Base-by-base conservation (phyloP, 2,888 invertebrate genomes). In the Folsomia candida region DNA sequence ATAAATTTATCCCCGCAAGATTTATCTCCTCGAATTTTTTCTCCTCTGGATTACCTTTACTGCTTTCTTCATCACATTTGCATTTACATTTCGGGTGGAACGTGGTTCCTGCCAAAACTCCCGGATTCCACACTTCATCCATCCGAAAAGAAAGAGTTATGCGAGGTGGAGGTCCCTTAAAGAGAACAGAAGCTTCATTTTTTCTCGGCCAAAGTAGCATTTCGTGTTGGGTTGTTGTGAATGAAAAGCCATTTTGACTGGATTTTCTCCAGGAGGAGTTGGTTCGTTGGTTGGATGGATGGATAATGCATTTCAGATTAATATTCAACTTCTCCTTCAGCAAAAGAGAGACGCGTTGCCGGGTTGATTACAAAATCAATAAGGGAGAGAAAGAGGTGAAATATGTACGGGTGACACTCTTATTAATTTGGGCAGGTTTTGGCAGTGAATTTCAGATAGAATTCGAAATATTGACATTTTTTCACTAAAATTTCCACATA, bases 351-450 rank as follows among this genome's bases (percentile, higher is more conserved):
- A 64, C 68, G 61, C 75, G n/a, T n/a, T n/a, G n/a, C n/a, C n/a
- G n/a, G n/a, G 69, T 75, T 78, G 78, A 78, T 78, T 78, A 78
- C 78, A 78, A 78, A 78, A 78, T 78, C 78, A 70, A 78, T 78
- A 76, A 57, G 69, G 51, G 61, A 11, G 20, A n/a, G n/a, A n/a
- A n/a, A n/a, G n/a, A n/a, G n/a, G n/a, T n/a, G n/a, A n/a, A n/a
- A n/a, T n/a, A n/a, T n/a, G n/a, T n/a, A n/a, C n/a, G n/a, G n/a
- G n/a, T n/a, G n/a, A n/a, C n/a, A n/a, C n/a, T n/a, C n/a, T n/a
- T n/a, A n/a, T n/a, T n/a, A n/a, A n/a, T n/a, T n/a, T n/a, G n/a
- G n/a, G n/a, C n/a, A n/a, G n/a, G n/a, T n/a, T n/a, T n/a, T n/a
- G n/a, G n/a, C n/a, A n/a, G n/a, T n/a, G n/a, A n/a, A n/a, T n/a